These are phyloP conservation scores for Caiman crocodilus DNA, from an alignment of 2,797 vertebrate species.

Conservation along the genomic window DNA sequence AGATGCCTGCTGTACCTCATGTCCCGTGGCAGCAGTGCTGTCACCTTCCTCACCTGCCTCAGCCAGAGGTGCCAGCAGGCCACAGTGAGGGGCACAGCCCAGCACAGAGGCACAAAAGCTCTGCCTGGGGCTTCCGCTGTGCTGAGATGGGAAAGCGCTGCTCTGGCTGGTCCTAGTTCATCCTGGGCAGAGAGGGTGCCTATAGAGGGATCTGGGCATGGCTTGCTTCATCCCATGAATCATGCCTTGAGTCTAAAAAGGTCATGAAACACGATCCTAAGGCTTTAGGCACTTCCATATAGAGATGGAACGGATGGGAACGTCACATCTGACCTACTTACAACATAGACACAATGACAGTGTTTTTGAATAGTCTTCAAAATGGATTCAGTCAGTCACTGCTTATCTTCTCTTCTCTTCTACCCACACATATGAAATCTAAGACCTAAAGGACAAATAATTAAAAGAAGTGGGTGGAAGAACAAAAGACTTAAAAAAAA, in stretches of 20 bases:
- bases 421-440: neutral
- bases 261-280: neutral
- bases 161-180: too few species aligned
- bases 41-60: too few species aligned
- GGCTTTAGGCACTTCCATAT: neutral
- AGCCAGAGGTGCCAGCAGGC: too few species aligned
- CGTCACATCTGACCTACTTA: neutral
- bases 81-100: too few species aligned
- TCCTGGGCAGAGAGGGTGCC: neutral
- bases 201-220: neutral
- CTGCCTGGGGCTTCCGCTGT: too few species aligned
- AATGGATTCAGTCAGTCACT: too few species aligned
- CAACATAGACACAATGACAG: neutral
- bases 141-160: too few species aligned
- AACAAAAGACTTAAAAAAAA: neutral
- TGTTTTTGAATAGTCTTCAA: neutral
- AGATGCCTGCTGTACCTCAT: too few species aligned
- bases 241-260: neutral
- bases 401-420: neutral
- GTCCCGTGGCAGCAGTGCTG: too few species aligned
- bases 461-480: neutral
- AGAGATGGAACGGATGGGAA: neutral
- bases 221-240: too few species aligned
- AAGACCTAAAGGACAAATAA: neutral
- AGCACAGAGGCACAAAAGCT: too few species aligned